A percentile compares a stretch with the other conserved stretches of the same genome.
These are phyloP conservation scores for Paedocypris micromegethes DNA, from an alignment of 2,797 vertebrate genomes.

Conservation along the genomic window DNA sequence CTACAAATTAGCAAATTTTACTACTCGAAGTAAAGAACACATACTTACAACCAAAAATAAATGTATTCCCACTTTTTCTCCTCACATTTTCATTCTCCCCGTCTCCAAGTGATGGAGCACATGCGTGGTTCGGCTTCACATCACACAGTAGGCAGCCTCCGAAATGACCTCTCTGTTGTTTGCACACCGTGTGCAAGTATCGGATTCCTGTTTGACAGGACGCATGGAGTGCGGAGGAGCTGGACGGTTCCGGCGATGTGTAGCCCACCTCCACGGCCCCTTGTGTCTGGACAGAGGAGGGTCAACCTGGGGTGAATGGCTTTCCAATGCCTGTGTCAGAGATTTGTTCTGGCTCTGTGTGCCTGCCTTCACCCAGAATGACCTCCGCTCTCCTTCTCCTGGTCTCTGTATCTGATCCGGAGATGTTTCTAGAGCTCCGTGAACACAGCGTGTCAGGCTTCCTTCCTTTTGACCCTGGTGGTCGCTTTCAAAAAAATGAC, in stretches of 20 bases:
- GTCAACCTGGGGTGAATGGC: slow-evolving; percentile 56
- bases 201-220: slow-evolving; percentile 59
- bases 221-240: slow-evolving; percentile 42
- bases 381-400: slow-evolving; percentile 51
- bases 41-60: too few relatives aligned
- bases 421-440: slow-evolving; percentile 38
- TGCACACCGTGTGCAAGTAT: slow-evolving; percentile 68
- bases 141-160: slow-evolving; percentile 61
- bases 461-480: slow-evolving; percentile 22
- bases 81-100: background rate
- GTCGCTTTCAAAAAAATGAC: background rate
- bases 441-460: slow-evolving; percentile 22
- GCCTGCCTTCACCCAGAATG: slow-evolving; percentile 54
- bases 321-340: slow-evolving; percentile 59
- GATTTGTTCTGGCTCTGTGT: slow-evolving; percentile 43
- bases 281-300: slow-evolving; percentile 56
- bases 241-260: slow-evolving; percentile 30
- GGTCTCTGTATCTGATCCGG: slow-evolving; percentile 37
- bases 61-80: background rate
- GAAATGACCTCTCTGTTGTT: slow-evolving; percentile 58
- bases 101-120: slow-evolving; percentile 6
- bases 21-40: too few relatives aligned
- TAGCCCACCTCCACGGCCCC: slow-evolving; percentile 26
- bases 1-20: too few relatives aligned
- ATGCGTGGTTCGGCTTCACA: slow-evolving; percentile 31